Percentiles rank a stretch among this genome's conserved stretches.
These are phyloP conservation scores for Catagonus wagneri DNA, from an alignment of 2,113 vertebrate genomes.

Conservation along the genomic window DNA sequence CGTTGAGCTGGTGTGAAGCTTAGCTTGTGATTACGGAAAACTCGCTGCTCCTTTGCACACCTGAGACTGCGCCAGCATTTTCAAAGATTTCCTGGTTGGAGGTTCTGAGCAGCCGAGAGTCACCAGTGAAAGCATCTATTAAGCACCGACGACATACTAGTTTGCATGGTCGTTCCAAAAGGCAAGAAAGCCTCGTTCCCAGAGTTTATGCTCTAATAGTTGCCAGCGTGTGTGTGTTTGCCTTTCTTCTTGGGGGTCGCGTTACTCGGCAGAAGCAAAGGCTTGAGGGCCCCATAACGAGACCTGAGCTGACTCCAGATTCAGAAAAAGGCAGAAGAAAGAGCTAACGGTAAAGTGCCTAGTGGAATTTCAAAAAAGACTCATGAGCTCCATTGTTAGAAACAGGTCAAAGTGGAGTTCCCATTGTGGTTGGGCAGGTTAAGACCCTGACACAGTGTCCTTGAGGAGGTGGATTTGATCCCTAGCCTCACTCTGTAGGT, in stretches of 20 bases:
- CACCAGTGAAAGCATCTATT: background rate
- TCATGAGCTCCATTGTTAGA: too few species aligned
- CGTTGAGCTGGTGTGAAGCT: accelerated
- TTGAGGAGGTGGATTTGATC: too few species aligned
- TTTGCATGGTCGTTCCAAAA: background rate
- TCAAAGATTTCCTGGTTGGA: background rate
- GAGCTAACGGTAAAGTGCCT: background rate
- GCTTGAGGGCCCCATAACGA: background rate
- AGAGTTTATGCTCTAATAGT: background rate
- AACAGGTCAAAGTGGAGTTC: background rate
- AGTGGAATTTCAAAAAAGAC: background rate
- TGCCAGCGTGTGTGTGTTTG: background rate
- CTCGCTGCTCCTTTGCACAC: background rate
- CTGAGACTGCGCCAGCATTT: background rate
- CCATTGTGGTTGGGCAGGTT: too few species aligned
- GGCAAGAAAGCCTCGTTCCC: background rate
- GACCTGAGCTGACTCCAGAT: background rate
- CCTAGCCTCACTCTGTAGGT: too few species aligned
- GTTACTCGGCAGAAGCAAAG: background rate
- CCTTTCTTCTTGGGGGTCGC: background rate
- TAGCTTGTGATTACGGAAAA: background rate
- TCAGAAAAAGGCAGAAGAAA: background rate
- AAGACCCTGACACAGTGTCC: too few species aligned
- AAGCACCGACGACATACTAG: background rate
- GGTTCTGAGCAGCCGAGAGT: background rate